phyloP scores from a whole-genome alignment of 2,113 vertebrate species.

The Prionailurus bengalensis region DNA sequence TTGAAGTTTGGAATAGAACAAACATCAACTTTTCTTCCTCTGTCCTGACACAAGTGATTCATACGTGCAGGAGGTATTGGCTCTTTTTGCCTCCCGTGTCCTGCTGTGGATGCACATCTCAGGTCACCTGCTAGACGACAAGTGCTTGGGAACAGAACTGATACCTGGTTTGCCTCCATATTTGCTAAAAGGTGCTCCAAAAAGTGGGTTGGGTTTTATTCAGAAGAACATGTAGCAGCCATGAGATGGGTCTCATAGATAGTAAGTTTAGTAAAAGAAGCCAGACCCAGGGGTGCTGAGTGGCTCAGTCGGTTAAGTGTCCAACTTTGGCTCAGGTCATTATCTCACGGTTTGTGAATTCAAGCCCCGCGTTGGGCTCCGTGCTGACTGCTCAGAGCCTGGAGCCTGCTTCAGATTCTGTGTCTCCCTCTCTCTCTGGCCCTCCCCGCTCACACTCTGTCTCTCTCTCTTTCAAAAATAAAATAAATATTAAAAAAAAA shows the following conservation, averaged over 20 bases:
- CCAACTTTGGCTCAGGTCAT: too few relatives aligned
- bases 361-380: too few relatives aligned
- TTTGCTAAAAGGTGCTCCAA: not conserved
- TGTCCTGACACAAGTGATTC: not conserved
- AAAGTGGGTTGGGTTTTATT: not conserved
- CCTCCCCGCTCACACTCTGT: too few relatives aligned
- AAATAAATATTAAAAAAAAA: too few relatives aligned
- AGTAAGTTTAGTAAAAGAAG: not conserved
- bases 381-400: too few relatives aligned
- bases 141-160: not conserved
- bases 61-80: rapidly evolving
- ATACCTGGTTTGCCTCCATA: not conserved
- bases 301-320: too few relatives aligned
- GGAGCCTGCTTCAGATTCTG: too few relatives aligned
- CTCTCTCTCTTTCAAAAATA: too few relatives aligned
- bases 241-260: not conserved
- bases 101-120: not conserved
- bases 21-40: not conserved
- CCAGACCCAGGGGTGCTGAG: not conserved
- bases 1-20: not conserved
- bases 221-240: not conserved
- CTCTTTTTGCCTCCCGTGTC: not conserved
- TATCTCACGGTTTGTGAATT: too few relatives aligned
- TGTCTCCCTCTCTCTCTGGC: too few relatives aligned
- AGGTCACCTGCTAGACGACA: not conserved